A percentile compares a stretch with the other conserved stretches of the same genome.
Evolutionary conservation across 2,797 vertebrate species (phyloP).

Genomic region (Yasuhikotakia modesta): DNA sequence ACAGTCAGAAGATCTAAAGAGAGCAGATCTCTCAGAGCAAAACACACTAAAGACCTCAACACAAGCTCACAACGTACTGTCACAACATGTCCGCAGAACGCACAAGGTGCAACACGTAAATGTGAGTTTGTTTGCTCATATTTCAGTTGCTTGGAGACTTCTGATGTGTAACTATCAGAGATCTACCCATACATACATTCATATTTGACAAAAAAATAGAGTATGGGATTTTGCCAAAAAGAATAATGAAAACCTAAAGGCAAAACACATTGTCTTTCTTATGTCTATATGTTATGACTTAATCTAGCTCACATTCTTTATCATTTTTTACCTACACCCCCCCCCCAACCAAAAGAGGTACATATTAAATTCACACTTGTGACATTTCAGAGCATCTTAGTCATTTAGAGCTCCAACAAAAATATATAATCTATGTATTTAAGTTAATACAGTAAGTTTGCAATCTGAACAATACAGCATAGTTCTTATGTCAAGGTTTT

Average conservation of each 20-base stretch:
- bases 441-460: conserved; percentile 71
- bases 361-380: conserved; percentile 52
- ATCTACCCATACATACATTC: conserved; percentile 38
- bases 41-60: background rate
- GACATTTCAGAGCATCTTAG: conserved; percentile 56
- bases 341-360: conserved; percentile 59
- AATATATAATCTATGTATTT: conserved; percentile 71
- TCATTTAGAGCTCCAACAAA: conserved; percentile 67
- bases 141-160: conserved; percentile 50
- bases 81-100: conserved; percentile 53
- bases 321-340: conserved; percentile 53
- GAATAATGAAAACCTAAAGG: conserved; percentile 61
- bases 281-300: conserved; percentile 44
- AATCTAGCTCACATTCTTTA: conserved; percentile 54
- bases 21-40: background rate
- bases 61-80: conserved; percentile 44
- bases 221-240: conserved; percentile 68
- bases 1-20: conserved; percentile 65
- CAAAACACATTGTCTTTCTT: conserved; percentile 59
- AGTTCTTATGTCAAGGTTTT: conserved; percentile 56
- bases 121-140: conserved; percentile 16
- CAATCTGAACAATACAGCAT: conserved; percentile 59
- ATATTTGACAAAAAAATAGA: conserved; percentile 65
- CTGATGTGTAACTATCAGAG: conserved; percentile 41
- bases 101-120: conserved; percentile 41